These are phyloP conservation scores for Brachycybe producta DNA, from an alignment of 2,888 invertebrate genomes.

Conservation along the genomic window DNA sequence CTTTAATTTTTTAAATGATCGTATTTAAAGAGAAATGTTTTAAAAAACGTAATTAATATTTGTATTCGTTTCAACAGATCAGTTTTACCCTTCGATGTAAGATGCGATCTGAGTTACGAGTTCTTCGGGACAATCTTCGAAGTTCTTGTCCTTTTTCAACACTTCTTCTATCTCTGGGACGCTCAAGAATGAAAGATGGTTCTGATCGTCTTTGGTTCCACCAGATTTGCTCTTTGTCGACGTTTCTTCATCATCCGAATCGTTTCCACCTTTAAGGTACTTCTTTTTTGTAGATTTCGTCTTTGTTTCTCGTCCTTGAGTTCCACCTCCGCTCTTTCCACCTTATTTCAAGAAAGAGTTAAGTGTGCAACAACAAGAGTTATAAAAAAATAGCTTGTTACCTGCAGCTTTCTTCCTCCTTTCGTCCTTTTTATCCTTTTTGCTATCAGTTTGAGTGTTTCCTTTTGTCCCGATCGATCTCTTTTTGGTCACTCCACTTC, in stretches of 20 bases:
- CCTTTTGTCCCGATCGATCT: slow-evolving; percentile 18
- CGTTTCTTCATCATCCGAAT: slow-evolving; percentile 50
- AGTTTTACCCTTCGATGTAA: slow-evolving; percentile 49
- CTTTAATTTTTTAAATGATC: no score
- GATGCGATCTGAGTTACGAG: slow-evolving; percentile 53
- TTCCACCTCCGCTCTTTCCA: slow-evolving; percentile 81
- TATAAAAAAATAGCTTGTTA: slow-evolving; percentile 18
- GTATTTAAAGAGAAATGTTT: no score
- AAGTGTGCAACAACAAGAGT: background rate
- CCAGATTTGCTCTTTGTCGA: slow-evolving; percentile 10
- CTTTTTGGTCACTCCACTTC: no score
- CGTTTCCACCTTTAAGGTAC: slow-evolving; percentile 41
- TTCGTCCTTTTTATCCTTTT: slow-evolving; percentile 69
- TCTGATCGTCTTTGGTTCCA: slow-evolving; percentile 8
- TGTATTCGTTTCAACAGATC: background rate
- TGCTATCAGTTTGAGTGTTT: slow-evolving; percentile 37
- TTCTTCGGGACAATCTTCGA: slow-evolving; percentile 51
- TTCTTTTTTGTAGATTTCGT: slow-evolving; percentile 82
- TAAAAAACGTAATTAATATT: background rate
- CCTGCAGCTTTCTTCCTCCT: slow-evolving; percentile 69
- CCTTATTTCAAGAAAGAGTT: slow-evolving; percentile 26
- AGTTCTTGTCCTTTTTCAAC: slow-evolving; percentile 39
- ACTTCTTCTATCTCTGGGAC: slow-evolving; percentile 52
- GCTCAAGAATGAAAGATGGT: slow-evolving; percentile 50
- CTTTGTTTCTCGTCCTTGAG: slow-evolving; percentile 87